Conservation (phyloP, 2,797 vertebrate species). For the Argentina silus region DNA sequence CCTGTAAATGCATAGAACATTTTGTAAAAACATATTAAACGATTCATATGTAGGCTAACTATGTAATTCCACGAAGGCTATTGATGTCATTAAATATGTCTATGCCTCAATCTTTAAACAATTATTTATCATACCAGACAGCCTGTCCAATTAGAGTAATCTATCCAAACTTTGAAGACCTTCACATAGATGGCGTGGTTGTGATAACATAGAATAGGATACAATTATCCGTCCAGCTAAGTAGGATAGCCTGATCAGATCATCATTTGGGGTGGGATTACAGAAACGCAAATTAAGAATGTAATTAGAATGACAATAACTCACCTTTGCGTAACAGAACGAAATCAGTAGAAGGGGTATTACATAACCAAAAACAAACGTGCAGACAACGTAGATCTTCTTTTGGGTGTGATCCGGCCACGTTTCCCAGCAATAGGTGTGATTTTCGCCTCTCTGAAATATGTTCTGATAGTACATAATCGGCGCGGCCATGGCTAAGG, state of each 20-base stretch:
- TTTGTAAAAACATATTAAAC: not conserved
- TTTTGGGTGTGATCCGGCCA: slow-evolving; percentile 87
- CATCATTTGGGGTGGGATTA: no score
- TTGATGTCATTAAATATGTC: not conserved
- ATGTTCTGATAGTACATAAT: slow-evolving; percentile 91
- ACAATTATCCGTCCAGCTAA: no score
- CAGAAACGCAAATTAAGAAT: no score
- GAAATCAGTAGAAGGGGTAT: slow-evolving; percentile 93
- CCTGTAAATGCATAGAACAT: slow-evolving; percentile 75
- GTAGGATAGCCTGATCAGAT: no score
- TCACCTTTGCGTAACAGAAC: slow-evolving; percentile 98
- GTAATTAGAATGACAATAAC: slow-evolving; percentile 10
- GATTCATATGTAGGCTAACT: not conserved
- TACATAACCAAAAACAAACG: slow-evolving; percentile 94
- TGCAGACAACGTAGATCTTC: slow-evolving; percentile 91
- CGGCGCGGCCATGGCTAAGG: slow-evolving; percentile 90
- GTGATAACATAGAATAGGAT: no score
- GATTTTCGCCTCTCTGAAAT: slow-evolving; percentile 79
- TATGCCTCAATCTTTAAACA: not conserved
- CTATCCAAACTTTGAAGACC: no score
- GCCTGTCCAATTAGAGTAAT: no score
- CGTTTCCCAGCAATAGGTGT: slow-evolving; percentile 95
- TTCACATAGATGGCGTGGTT: no score
- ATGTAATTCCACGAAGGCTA: not conserved
- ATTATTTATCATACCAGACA: not conserved